These are phyloP conservation scores for Conistra vaccinii DNA, from an alignment of 2,888 invertebrate genomes.

Conservation along the genomic window DNA sequence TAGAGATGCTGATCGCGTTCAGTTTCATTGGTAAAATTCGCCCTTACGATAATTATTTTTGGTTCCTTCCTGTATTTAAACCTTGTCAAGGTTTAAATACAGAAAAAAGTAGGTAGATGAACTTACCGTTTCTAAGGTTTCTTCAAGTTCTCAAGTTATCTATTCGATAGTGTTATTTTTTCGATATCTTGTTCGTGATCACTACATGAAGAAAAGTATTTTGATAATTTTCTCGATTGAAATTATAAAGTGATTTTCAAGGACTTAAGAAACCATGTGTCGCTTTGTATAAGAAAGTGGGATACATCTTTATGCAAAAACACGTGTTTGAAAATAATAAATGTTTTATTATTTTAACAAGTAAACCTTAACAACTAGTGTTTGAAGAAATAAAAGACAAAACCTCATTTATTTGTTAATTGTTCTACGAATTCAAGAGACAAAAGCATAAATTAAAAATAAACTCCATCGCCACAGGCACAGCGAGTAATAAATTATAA, in stretches of 20 bases:
- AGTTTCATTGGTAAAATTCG: no score
- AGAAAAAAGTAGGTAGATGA: neutral
- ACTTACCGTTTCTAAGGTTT: neutral
- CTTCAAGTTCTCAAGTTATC: neutral
- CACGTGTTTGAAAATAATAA: neutral
- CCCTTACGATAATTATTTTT: constrained; percentile 17
- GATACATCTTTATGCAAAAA: neutral
- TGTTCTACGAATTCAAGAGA: constrained; percentile 18
- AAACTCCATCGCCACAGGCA: constrained; percentile 13
- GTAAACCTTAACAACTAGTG: no score
- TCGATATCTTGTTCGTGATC: neutral
- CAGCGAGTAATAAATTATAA: constrained; percentile 48
- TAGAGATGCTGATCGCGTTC: no score
- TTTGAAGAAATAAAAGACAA: neutral
- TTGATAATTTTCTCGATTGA: neutral
- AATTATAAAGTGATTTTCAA: neutral
- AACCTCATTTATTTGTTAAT: neutral
- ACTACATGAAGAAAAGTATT: neutral
- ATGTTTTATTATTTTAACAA: no score
- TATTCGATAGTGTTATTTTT: neutral
- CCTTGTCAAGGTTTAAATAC: no score
- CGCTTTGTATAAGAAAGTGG: neutral
- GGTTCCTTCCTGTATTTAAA: no score
- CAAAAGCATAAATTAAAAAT: constrained; percentile 44
- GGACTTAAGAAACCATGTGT: neutral